Conservation (phyloP, 2,888 invertebrate species). For the Mesorhabditis belari region DNA sequence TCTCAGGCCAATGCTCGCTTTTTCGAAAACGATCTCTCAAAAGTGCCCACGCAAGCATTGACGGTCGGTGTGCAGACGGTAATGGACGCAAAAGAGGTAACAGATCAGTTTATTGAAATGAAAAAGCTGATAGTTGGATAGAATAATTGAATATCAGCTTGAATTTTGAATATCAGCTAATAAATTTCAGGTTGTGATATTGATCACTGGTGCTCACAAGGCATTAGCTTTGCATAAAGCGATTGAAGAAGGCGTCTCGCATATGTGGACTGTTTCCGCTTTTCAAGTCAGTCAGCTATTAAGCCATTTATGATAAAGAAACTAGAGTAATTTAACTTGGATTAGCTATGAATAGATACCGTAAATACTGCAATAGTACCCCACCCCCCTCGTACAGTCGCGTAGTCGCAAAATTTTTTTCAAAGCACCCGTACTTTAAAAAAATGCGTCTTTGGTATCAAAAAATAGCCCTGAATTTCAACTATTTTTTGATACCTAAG, state of each 20-base stretch:
- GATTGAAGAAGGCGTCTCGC: slow-evolving; percentile 94
- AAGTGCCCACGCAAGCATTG: slow-evolving; percentile 81
- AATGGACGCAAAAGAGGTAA: slow-evolving; percentile 91
- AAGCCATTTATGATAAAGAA: too few species aligned
- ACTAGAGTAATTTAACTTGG: too few species aligned
- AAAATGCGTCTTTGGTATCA: too few species aligned
- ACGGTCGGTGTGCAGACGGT: slow-evolving; percentile 98
- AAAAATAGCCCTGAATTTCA: too few species aligned
- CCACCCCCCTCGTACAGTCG: too few species aligned
- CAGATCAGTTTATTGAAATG: not conserved
- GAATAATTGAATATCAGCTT: slow-evolving; percentile 1
- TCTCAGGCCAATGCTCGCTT: slow-evolving; percentile 63
- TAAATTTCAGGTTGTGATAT: slow-evolving; percentile 74
- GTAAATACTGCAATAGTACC: too few species aligned
- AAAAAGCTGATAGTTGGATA: not conserved
- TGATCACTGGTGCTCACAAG: slow-evolving; percentile 93
- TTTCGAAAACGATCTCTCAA: slow-evolving; percentile 83
- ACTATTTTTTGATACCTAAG: too few species aligned
- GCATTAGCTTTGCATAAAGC: slow-evolving; percentile 92
- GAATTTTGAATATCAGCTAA: not conserved
- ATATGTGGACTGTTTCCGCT: slow-evolving; percentile 99
- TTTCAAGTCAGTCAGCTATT: slow-evolving; percentile 76
- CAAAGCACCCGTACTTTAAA: too few species aligned
- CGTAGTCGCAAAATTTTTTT: too few species aligned
- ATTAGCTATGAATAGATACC: too few species aligned